A percentile compares a stretch with the other conserved stretches of the same genome.
phyloP scores from a whole-genome alignment of 2,113 vertebrate genomes.

The Corythornis cristatus region DNA sequence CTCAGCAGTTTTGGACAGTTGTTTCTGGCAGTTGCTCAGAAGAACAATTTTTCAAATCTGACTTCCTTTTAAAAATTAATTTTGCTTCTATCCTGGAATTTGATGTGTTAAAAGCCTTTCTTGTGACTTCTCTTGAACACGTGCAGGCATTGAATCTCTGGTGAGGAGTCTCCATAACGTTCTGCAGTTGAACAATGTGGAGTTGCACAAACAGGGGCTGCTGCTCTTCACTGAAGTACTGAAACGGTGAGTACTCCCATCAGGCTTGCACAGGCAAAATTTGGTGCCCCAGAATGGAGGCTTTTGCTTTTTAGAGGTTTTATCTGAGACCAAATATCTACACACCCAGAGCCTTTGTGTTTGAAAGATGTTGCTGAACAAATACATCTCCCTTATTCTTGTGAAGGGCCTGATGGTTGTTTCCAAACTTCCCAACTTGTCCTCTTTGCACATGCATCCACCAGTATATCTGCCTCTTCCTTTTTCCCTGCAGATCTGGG shows the following conservation, averaged over 20 bases:
- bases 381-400: neutral
- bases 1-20: neutral
- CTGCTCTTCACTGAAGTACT: conserved; percentile 88
- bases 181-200: conserved; percentile 81
- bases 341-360: neutral
- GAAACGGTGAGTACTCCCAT: conserved; percentile 76
- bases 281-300: neutral
- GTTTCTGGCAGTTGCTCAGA: neutral
- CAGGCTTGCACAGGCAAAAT: neutral
- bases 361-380: neutral
- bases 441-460: neutral
- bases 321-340: neutral
- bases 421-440: neutral
- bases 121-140: neutral
- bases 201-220: conserved; percentile 89
- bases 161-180: conserved; percentile 86
- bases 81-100: neutral
- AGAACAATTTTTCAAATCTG: neutral
- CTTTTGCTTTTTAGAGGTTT: neutral
- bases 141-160: conserved; percentile 89
- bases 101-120: neutral
- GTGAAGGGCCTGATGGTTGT: neutral
- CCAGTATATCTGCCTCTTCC: neutral
- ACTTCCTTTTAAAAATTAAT: neutral
- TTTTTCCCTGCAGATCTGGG: neutral